Base-by-base conservation (phyloP, 2,797 vertebrate species). In the Balearica regulorum region DNA sequence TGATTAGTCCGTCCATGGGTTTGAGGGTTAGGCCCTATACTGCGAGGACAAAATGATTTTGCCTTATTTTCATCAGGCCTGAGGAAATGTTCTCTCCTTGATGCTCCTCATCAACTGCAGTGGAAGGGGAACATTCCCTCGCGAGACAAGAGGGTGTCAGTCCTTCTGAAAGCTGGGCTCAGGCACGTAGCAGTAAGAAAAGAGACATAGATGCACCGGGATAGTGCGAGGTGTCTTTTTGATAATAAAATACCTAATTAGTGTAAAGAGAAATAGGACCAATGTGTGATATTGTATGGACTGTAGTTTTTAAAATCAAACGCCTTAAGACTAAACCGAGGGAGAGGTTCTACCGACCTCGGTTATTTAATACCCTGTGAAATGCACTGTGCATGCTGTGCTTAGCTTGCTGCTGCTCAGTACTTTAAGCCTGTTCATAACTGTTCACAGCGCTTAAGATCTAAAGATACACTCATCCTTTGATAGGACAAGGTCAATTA, bases 401-500 rank as follows among this genome's bases (percentile, higher is more conserved):
- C 73, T 73, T 88, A 86, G 94, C 72, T 97, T 48, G 68, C 89
- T 83, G n/a, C 57, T 94, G 65, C 92, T 95, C 89, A 51, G 69
- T 94, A 48, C 91, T 97, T 97, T 87, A 84, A 83, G 87, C 87
- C 73, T 95, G 83, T 88, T 94, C 91, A 72, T 92, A 97, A 92
- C 93, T 75, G 24, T 97, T 97, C 92, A 91, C 84, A 96, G 89
- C 90, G 90, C 94, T 93, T 95, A 94, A 92, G 66, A 90, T 96
- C 94, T 97, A 96, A 97, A 97, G 95, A 94, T 94, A 97, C 68
- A 95, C 97, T 89, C 96, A 98, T 96, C 96, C 84, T 98, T 96
- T 96, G 91, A 97, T 95, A 95, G 92, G 96, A 97, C 95, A 94
- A 98, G 95, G 96, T 97, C 96, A 98, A 92, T 98, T 98, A 94